Evolutionary conservation across 2,797 vertebrate genomes (phyloP), one percentile per base, ranked within the genome.

Genomic region (Dendrocincla fuliginosa): DNA sequence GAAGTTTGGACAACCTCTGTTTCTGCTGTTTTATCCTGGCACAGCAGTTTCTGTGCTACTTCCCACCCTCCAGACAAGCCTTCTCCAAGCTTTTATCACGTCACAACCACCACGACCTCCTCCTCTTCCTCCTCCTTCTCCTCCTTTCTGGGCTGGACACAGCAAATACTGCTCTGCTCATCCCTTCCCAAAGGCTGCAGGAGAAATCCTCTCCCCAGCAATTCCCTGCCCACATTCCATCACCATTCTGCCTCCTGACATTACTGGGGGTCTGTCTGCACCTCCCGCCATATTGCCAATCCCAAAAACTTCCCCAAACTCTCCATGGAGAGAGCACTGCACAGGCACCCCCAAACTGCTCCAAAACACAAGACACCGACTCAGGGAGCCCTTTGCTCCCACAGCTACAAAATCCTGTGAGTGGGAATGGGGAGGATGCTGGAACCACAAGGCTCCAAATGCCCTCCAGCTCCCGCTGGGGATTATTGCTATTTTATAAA

Each of bases 361-460:
- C 70, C 8, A 4, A 22, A 81, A 74, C 2, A 3, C 44, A 7
- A 28, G 28, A 16, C 2, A 4, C 19, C 1, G 0, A 11, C 42
- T 76, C 24, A n/a, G 42, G 32, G 64, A 93, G 39, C 25, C 32
- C 44, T 5, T 64, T 30, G 3, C 9, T 20, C 13, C 22, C 0
- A 0, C 0, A 15, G 28, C 32, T 44, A 59, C 56, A 60, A 39
- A 80, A 70, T 22, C 32, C 20, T 7, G 13, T 0, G 3, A 63
- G 52, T 0, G 2, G 20, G 42, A 11, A 46, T 0, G 0, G 50
- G 41, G 30, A 80, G 42, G 68, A 65, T n/a, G 42, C 64, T 70
- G 44, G 0, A 0, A 7, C 9, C 2, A 0, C 1, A 16, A 57
- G 39, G 65, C 27, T 73, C 52, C 0, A 2, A 44, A n/a, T 5